phyloP scores from a whole-genome alignment of 2,113 vertebrate species.

The Colius striatus region DNA sequence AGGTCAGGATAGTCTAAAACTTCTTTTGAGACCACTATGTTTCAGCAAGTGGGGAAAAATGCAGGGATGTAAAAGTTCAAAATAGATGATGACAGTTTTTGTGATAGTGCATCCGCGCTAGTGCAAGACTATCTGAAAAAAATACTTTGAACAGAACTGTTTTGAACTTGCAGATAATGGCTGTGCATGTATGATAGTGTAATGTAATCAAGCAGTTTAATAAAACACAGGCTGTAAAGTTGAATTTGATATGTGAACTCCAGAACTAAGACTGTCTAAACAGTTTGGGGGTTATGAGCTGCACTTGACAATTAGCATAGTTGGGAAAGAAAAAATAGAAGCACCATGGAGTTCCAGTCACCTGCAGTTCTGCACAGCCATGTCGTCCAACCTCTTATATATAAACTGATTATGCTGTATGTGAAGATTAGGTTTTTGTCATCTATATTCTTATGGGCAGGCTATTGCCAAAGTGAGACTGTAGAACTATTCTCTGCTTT shows the following conservation, averaged over 20 bases:
- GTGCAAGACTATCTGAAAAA: not conserved
- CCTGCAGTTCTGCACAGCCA: not conserved
- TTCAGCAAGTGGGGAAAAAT: not conserved
- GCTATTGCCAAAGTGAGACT: not conserved
- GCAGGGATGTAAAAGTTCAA: not conserved
- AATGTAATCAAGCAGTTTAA: not conserved
- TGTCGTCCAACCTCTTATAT: not conserved
- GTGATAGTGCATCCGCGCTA: not conserved
- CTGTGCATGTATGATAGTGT: not conserved
- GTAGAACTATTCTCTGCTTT: not conserved
- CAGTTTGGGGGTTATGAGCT: not conserved
- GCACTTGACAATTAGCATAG: not conserved
- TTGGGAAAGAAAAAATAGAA: not conserved
- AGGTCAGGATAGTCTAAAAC: not conserved
- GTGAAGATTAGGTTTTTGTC: not conserved
- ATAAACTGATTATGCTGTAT: not conserved
- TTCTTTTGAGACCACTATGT: not conserved
- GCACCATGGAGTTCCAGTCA: fast-evolving
- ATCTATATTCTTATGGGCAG: not conserved
- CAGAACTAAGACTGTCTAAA: not conserved
- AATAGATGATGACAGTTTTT: not conserved
- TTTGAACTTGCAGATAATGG: not conserved
- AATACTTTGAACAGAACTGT: not conserved
- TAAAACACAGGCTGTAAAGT: not conserved
- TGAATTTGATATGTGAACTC: not conserved